Base-by-base conservation (phyloP, 2,888 invertebrate species). In the Acanthacorydalis orientalis region DNA sequence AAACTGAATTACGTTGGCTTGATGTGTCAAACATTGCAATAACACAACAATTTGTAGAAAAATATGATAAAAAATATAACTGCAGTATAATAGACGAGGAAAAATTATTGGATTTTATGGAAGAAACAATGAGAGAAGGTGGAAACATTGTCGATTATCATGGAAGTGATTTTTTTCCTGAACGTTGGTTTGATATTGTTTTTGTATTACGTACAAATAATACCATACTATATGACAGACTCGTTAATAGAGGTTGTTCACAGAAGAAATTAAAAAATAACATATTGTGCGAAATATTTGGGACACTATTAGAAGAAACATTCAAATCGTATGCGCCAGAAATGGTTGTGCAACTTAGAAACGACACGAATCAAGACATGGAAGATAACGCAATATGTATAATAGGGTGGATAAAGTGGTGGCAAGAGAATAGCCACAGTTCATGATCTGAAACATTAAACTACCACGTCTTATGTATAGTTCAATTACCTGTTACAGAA, bases 81-180 rank as follows among this genome's bases (percentile, higher is more conserved):
- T 95, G 93, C 59, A 86, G 86, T 23, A 75, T 93, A 54, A 68
- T 98, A 38, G 88, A 98, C 65, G 98, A 98, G 70, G 96, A 97
- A 55, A 87, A 86, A 88, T 68, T 95, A 14, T 64, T 96, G 53
- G 92, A 93, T 62, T 77, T 84, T 53, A 70, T 96, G 68, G 93
- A 95, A 64, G 80, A 82, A 11, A 68, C 75, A 55, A 84, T 95
- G 80, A 63, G 68, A 11, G 71, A 77, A 56, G 97, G 97, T 16
- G 95, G 95, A 11, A 86, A 87, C 58, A 78, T 98, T 53, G 83
- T 97, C 0, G 98, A 98, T 61, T 98, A 97, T 64, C 97, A 98
- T 62, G 84, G 92, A 34, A 88, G 90, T 60, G 97, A 97, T 49
- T 90, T 98, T 61, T 98, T 84, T 70, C 97, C 98, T 0, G 89